Conservation (phyloP, 2,113 vertebrate genomes). For the Chascanopsetta lugubris region DNA sequence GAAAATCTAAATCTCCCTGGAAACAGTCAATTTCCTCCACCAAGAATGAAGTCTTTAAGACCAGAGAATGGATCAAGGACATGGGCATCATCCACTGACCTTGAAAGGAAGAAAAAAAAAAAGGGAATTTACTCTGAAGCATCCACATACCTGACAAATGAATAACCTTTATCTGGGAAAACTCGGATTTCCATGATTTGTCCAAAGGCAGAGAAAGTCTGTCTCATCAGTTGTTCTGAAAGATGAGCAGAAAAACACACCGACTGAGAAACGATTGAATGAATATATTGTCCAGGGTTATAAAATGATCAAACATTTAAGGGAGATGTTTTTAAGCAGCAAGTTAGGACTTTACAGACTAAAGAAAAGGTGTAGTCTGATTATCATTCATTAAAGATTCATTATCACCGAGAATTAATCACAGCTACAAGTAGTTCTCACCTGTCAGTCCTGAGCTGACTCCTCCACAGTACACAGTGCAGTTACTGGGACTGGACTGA, state of each 20-base stretch:
- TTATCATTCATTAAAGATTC: too few relatives aligned
- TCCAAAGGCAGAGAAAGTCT: slow-evolving; percentile 97
- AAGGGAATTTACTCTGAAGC: neutral
- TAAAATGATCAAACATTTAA: too few relatives aligned
- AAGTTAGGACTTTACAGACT: too few relatives aligned
- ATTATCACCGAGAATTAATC: neutral
- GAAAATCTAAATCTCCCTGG: neutral
- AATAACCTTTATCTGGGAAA: slow-evolving; percentile 99
- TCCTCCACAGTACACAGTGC: slow-evolving; percentile 97
- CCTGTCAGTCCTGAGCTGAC: slow-evolving; percentile 95
- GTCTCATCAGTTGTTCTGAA: slow-evolving; percentile 98
- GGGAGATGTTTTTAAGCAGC: too few relatives aligned
- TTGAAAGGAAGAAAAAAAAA: neutral
- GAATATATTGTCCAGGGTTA: too few relatives aligned
- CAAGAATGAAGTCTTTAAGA: neutral
- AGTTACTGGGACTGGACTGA: slow-evolving; percentile 98
- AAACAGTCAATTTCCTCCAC: neutral
- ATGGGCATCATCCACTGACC: neutral
- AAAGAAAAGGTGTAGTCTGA: too few relatives aligned
- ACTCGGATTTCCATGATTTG: slow-evolving; percentile 98
- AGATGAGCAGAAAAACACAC: slow-evolving; percentile 35
- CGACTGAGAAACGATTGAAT: too few relatives aligned
- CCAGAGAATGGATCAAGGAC: neutral
- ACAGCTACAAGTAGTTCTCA: slow-evolving; percentile 54
- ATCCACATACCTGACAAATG: slow-evolving; percentile 89